These are phyloP conservation scores for Bradypus variegatus DNA, from an alignment of 2,797 vertebrate genomes.

Conservation along the genomic window DNA sequence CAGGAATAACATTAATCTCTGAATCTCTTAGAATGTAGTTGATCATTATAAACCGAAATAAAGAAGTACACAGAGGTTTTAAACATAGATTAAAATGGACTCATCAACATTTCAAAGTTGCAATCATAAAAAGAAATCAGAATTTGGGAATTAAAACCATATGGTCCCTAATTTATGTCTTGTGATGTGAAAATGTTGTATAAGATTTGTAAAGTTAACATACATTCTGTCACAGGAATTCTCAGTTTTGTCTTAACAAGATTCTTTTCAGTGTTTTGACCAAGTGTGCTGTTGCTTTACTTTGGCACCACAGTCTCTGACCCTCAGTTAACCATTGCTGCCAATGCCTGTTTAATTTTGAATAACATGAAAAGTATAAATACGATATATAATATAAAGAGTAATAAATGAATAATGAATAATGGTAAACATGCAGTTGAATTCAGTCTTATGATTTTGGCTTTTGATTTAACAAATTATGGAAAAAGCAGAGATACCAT, in stretches of 20 bases:
- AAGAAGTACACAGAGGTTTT: background rate
- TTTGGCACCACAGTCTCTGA: background rate
- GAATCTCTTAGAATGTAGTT: background rate
- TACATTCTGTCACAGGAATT: background rate
- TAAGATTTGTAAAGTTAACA: background rate
- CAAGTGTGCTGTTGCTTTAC: background rate
- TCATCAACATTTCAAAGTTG: background rate
- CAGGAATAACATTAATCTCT: slow-evolving; percentile 36
- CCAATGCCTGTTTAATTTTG: background rate
- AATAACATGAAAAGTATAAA: background rate
- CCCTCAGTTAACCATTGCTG: background rate
- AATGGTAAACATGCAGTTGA: background rate
- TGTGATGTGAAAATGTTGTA: background rate
- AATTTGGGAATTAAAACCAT: background rate
- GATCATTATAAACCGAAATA: background rate
- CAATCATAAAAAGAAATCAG: background rate
- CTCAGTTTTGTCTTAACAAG: background rate
- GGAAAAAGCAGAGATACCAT: background rate
- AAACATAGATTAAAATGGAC: background rate
- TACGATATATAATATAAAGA: too few species aligned
- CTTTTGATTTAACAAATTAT: background rate
- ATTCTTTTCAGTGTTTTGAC: background rate
- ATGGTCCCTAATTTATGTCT: background rate
- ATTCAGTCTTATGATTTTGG: background rate
- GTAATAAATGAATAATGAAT: too few species aligned